A percentile compares a stretch with the other conserved stretches of the same genome.
These are phyloP conservation scores for Drosophila flavopinicola DNA, from an alignment of 2,888 invertebrate genomes.

Conservation along the genomic window DNA sequence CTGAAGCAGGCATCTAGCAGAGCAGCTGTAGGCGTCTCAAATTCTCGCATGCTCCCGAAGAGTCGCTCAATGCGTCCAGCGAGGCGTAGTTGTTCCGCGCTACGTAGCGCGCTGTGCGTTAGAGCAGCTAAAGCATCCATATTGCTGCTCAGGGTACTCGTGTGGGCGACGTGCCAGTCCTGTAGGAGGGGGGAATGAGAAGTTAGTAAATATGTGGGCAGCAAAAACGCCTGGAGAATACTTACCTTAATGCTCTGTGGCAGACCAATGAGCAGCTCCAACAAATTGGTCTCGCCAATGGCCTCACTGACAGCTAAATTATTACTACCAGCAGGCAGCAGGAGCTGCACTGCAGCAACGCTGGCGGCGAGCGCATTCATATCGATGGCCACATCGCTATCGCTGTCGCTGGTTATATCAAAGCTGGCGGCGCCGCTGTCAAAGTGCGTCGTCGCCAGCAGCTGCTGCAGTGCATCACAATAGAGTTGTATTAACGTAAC, in stretches of 20 bases:
- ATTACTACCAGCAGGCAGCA: slow-evolving; percentile 73
- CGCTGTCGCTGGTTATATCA: slow-evolving; percentile 80
- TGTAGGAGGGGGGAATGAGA: slow-evolving; percentile 20
- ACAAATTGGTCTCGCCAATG: slow-evolving; percentile 83
- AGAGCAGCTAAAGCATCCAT: slow-evolving; percentile 78
- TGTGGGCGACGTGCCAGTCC: slow-evolving; percentile 81
- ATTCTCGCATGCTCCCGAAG: slow-evolving; percentile 81
- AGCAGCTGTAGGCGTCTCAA: slow-evolving; percentile 84
- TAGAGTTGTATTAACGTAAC: slow-evolving; percentile 84
- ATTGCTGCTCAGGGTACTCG: slow-evolving; percentile 75
- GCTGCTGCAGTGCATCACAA: slow-evolving; percentile 83
- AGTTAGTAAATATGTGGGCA: not conserved
- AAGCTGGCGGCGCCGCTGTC: slow-evolving; percentile 70
- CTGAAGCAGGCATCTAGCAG: slow-evolving; percentile 85
- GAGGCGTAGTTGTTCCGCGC: slow-evolving; percentile 70
- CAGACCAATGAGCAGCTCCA: slow-evolving; percentile 83
- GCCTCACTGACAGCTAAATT: slow-evolving; percentile 79
- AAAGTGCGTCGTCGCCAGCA: slow-evolving; percentile 82
- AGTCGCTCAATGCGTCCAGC: slow-evolving; percentile 78
- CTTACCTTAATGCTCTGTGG: slow-evolving; percentile 82
- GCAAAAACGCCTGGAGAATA: no score
- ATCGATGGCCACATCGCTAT: slow-evolving; percentile 77
- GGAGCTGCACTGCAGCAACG: slow-evolving; percentile 82
- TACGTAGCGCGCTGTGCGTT: slow-evolving; percentile 71
- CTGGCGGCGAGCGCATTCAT: slow-evolving; percentile 81